Evolutionary conservation across 1,140 invertebrate species (phyloP).

Genomic region (Dolichoris vasculosae): DNA sequence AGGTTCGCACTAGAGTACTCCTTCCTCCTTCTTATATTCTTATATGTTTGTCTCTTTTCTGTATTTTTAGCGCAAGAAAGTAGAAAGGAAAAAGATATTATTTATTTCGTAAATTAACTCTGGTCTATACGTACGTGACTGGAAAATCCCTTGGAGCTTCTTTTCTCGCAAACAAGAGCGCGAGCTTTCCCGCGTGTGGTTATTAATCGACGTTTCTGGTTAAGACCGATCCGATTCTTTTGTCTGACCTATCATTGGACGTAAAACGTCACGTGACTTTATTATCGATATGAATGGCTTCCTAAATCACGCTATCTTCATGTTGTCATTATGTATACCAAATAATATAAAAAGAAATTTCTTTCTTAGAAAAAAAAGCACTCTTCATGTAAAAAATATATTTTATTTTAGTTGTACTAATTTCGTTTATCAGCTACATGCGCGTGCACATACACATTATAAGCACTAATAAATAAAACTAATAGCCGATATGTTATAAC

Average conservation of each 20-base stretch:
- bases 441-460: no score
- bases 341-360: constrained; percentile 1
- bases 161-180: constrained; percentile 51
- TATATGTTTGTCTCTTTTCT: constrained; percentile 41
- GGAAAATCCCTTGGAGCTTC: constrained; percentile 67
- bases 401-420: background rate
- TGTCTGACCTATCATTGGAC: background rate
- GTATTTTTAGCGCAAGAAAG: background rate
- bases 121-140: constrained; percentile 66
- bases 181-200: constrained; percentile 49
- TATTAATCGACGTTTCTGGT: constrained; percentile 66
- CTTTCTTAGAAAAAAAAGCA: background rate
- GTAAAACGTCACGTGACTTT: constrained; percentile 9
- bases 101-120: constrained; percentile 76
- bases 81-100: constrained; percentile 71
- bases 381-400: background rate
- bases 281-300: constrained; percentile 15
- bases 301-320: constrained; percentile 4
- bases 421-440: background rate
- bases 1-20: background rate
- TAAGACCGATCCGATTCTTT: constrained; percentile 61
- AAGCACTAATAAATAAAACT: no score
- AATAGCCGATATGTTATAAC: no score
- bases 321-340: background rate
- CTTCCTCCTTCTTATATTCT: background rate